Conservation (phyloP, 2,888 invertebrate genomes). For the Caenorhabditis sulstoni region DNA sequence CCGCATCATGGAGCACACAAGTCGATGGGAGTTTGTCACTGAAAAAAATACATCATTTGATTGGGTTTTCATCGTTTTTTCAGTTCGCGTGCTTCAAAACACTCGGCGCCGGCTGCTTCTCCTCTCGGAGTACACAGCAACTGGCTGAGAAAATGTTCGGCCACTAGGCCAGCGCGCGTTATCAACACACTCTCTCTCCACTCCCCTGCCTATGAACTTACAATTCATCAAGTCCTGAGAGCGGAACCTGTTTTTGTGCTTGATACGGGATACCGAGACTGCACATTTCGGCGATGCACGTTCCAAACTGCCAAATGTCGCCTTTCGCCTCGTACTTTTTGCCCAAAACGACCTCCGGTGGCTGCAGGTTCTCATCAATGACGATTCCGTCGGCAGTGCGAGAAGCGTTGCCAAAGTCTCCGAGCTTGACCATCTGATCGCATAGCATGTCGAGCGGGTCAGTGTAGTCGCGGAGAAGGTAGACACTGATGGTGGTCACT, state of each 20-base stretch:
- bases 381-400: constrained; percentile 29
- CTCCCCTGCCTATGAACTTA: constrained; percentile 11
- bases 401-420: constrained; percentile 58
- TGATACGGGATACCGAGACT: constrained; percentile 49
- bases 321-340: constrained; percentile 60
- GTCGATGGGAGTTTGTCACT: constrained; percentile 54
- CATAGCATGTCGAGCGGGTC: constrained; percentile 62
- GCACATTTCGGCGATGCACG: constrained; percentile 62
- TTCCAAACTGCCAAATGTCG: constrained; percentile 68
- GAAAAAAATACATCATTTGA: constrained; percentile 10
- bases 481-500: constrained; percentile 57
- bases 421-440: constrained; percentile 63
- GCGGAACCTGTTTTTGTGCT: constrained; percentile 51
- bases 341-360: constrained; percentile 63
- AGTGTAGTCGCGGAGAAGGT: constrained; percentile 54
- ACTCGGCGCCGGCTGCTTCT: too few relatives aligned
- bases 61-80: too few relatives aligned
- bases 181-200: too few relatives aligned
- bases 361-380: constrained; percentile 49
- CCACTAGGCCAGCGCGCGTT: too few relatives aligned
- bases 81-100: too few relatives aligned
- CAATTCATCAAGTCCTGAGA: constrained; percentile 54
- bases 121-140: too few relatives aligned
- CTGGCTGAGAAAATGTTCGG: too few relatives aligned
- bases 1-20: constrained; percentile 44